Evolutionary conservation across 2,888 invertebrate species (phyloP).

Genomic region (Plagiodera versicolora): DNA sequence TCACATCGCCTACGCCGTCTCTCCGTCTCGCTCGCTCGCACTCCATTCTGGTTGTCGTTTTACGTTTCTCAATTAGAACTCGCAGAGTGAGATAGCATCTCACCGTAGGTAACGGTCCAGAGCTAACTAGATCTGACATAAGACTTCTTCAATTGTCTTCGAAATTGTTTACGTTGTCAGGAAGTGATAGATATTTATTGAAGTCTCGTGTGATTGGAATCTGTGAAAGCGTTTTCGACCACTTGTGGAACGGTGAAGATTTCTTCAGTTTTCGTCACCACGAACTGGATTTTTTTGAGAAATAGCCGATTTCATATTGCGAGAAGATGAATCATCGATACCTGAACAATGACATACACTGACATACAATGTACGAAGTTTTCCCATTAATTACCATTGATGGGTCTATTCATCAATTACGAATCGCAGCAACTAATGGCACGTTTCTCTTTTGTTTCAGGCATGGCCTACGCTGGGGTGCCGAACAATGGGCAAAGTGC

Average conservation of each 20-base stretch:
- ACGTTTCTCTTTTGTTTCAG: conserved; percentile 42
- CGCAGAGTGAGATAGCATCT: conserved; percentile 24
- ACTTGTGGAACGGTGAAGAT: no score
- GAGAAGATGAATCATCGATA: neutral
- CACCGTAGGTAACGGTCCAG: conserved; percentile 18
- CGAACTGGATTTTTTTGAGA: no score
- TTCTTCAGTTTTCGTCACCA: no score
- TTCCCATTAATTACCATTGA: neutral
- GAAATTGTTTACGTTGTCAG: conserved; percentile 16
- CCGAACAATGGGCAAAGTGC: conserved; percentile 53
- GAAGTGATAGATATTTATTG: conserved; percentile 4
- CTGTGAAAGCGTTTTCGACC: neutral
- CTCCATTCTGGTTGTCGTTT: conserved; percentile 26
- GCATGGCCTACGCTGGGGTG: conserved; percentile 19
- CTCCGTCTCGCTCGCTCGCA: conserved; percentile 7
- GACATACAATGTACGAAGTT: neutral
- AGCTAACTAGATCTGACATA: conserved; percentile 35
- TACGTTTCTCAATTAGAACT: conserved; percentile 31
- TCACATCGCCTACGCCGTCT: neutral
- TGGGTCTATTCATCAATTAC: neutral
- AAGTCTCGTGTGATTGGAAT: neutral
- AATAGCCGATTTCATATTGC: no score
- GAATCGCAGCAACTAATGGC: neutral
- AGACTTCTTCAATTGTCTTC: conserved; percentile 29
- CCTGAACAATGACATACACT: neutral